Base-by-base conservation (phyloP, 2,888 invertebrate species). In the Melanchra persicariae region DNA sequence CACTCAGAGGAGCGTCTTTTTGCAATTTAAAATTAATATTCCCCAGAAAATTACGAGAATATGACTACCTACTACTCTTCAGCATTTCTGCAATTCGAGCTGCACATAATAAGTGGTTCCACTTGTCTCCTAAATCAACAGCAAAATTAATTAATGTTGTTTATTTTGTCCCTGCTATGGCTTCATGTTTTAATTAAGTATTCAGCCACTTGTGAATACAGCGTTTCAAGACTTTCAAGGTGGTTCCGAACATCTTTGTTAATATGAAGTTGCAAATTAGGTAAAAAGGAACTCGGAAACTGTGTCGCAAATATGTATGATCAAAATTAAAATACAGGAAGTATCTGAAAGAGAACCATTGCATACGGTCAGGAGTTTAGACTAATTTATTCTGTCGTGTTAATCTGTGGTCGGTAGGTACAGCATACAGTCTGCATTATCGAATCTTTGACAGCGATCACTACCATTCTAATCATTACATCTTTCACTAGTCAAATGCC, bases 41-140 rank as follows among this genome's bases (percentile, higher is more conserved):
- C 1, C 9, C 47, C 15, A 17, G 54, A 12, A 59, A 58, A 10
- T 59, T 37, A 24, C 26, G 43, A 40, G 52, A 58, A 47, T n/a
- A 72, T 59, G n/a, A 51, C 19, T 12, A 72, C 19, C 26, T 37
- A 51, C 19, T 12, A 72, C 19, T 37, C 45, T 51, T 49, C 17
- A 54, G 47, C 30, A 60, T 60, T 67, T 57, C 51, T 40, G 66
- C 60, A 64, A 74, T 55, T 67, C 59, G 37, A 64, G 51, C 49
- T 49, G 62, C 62, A 67, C 51, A 54, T 40, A 52, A 65, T 49
- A 51, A 47, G 34, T 59, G 51, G 52, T 63, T 24, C 59, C 59
- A 43, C 51, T 37, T 45, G 62, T 76, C 70, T 57, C 52, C 22
- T 81, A 66, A 75, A 81, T 76, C 65, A 78, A 70, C 65, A 70